These are phyloP conservation scores for Caranx ignobilis DNA, from an alignment of 2,113 vertebrate species.

Conservation along the genomic window DNA sequence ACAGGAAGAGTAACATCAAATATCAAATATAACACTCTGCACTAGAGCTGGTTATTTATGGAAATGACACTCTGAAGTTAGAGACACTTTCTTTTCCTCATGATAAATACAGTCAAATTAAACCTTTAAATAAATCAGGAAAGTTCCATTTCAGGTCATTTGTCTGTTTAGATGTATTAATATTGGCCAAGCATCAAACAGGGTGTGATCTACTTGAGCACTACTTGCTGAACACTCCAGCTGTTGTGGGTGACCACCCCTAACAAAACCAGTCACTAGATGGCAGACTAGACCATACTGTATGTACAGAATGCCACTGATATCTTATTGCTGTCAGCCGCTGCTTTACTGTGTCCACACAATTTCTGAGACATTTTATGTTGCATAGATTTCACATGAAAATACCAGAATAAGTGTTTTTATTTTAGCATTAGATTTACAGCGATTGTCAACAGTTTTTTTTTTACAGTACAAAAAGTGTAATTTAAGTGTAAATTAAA, in stretches of 20 bases:
- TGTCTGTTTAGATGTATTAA: neutral
- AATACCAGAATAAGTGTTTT: conserved; percentile 84
- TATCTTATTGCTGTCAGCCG: neutral
- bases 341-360: neutral
- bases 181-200: neutral
- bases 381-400: conserved; percentile 7
- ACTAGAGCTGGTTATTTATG: neutral
- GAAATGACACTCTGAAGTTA: neutral
- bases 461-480: conserved; percentile 91
- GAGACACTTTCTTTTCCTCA: neutral
- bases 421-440: conserved; percentile 90
- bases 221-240: neutral
- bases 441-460: conserved; percentile 87
- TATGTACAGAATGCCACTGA: conserved; percentile 4
- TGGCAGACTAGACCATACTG: conserved; percentile 66
- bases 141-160: neutral
- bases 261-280: conserved; percentile 69
- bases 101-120: neutral
- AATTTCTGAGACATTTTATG: neutral
- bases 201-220: neutral
- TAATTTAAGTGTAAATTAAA: conserved; percentile 84
- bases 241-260: neutral
- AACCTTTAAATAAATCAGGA: neutral
- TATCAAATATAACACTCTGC: neutral
- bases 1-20: neutral